phyloP scores from a whole-genome alignment of 2,797 vertebrate genomes.

The Taenioides sp. region DNA sequence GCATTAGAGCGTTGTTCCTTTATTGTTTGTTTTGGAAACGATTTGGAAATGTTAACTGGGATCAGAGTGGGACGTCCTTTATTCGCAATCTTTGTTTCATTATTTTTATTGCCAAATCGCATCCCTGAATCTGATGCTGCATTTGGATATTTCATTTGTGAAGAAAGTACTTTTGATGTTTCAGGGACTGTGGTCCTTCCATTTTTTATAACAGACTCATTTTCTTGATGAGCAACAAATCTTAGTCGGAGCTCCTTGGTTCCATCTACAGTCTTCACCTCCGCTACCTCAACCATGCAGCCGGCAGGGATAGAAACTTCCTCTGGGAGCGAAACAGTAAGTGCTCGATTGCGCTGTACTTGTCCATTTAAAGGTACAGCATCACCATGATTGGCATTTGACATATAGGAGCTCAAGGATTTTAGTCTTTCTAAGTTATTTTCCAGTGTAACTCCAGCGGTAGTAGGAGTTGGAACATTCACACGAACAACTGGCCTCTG shows the following conservation, averaged over 20 bases:
- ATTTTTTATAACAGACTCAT: conserved; percentile 59
- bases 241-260: conserved; percentile 89
- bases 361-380: conserved; percentile 83
- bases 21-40: conserved; percentile 16
- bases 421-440: conserved; percentile 48
- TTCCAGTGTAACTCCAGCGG: conserved; percentile 37
- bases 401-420: conserved; percentile 42
- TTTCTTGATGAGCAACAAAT: conserved; percentile 75
- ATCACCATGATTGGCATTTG: conserved; percentile 69
- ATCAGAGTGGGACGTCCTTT: conserved; percentile 27
- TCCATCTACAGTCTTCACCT: conserved; percentile 90
- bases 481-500: conserved; percentile 50
- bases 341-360: conserved; percentile 84
- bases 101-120: conserved; percentile 47
- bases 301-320: conserved; percentile 89
- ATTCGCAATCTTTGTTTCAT: conserved; percentile 12
- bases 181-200: conserved; percentile 30
- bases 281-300: conserved; percentile 90
- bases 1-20: conserved; percentile 39
- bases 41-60: conserved; percentile 30
- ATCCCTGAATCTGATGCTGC: conserved; percentile 29
- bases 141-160: conserved; percentile 53
- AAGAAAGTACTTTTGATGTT: conserved; percentile 54
- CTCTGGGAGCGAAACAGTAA: conserved; percentile 89
- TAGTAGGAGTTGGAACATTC: conserved; percentile 37